phyloP scores from a whole-genome alignment of 2,113 vertebrate genomes.

The Cygnus buccinator region DNA sequence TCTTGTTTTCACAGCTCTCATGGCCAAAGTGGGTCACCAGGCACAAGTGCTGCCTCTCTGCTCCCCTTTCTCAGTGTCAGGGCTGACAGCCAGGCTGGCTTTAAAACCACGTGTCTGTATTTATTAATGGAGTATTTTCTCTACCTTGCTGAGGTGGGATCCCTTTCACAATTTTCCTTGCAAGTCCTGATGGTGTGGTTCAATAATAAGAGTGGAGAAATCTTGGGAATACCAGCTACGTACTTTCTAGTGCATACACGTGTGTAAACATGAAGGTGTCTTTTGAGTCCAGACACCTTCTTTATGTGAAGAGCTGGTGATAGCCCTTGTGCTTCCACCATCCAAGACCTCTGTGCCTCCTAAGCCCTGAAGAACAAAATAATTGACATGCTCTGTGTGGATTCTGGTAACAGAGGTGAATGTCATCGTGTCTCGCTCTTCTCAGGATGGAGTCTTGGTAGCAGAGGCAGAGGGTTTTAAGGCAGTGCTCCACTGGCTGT shows the following conservation, averaged over 20 bases:
- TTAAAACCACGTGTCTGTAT: neutral
- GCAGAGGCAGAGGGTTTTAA: neutral
- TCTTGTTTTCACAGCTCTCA: neutral
- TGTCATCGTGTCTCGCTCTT: neutral
- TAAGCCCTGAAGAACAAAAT: neutral
- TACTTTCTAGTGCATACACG: accelerated
- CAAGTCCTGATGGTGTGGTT: neutral
- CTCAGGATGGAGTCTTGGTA: neutral
- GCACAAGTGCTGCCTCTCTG: neutral
- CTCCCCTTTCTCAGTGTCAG: neutral
- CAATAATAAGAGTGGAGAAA: neutral
- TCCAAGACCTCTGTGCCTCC: neutral
- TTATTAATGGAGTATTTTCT: neutral
- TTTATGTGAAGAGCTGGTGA: neutral
- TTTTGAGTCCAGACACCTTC: neutral
- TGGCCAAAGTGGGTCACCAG: neutral
- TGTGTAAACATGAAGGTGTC: too few relatives aligned
- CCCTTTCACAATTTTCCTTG: neutral
- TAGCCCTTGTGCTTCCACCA: neutral
- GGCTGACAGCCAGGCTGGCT: neutral
- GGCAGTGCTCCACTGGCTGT: neutral
- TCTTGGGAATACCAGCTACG: neutral
- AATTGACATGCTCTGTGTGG: neutral
- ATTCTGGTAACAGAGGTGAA: neutral
- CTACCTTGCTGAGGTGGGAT: neutral